Base-by-base conservation (phyloP, 2,113 vertebrate genomes). In the Larimichthys crocea region DNA sequence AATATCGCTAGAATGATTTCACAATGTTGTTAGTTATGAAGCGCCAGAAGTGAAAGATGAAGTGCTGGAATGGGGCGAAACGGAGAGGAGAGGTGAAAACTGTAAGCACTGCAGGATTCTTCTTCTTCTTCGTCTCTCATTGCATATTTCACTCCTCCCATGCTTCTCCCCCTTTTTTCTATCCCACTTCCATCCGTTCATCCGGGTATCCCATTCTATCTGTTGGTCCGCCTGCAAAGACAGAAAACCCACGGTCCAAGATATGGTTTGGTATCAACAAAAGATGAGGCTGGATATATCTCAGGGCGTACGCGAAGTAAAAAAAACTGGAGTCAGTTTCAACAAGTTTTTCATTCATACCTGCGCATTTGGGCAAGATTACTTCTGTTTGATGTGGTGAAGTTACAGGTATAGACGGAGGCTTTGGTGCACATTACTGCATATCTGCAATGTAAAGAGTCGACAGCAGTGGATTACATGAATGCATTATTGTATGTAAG, bases 191-290 rank as follows among this genome's bases (percentile, higher is more conserved):
- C 75, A 81, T 86, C 80, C 84, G 71, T 88, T 87, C 90, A 90
- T 92, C 92, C 89, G 89, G 90, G 90, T 90, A 90, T 74, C n/a
- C 71, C 57, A 70, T 80, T 88, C 82, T 79, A 76, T 90, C 79
- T 50, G 71, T 63, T 10, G 64, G 76, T 84, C 72, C 48, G 78
- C 69, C 76, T 66, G 26, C 44, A 70, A 67, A 76, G 79, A 82
- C 60, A 76, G 26, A 76, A 55, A 87, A 85, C 84, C 74, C 46
- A 74, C 52, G 29, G 65, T 85, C 73, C 26, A 70, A 66, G 84
- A 78, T 78, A 50, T 57, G 63, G 63, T 83, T 86, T n/a, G 56
- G 29, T 71, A 82, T 76, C 29, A 65, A 49, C 49, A 53, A 65
- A 68, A 84, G 67, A 88, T 75, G 44, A 42, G 24, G 29, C 35